These are phyloP conservation scores for Climacteris rufus DNA, from an alignment of 2,113 vertebrate species.

Conservation along the genomic window DNA sequence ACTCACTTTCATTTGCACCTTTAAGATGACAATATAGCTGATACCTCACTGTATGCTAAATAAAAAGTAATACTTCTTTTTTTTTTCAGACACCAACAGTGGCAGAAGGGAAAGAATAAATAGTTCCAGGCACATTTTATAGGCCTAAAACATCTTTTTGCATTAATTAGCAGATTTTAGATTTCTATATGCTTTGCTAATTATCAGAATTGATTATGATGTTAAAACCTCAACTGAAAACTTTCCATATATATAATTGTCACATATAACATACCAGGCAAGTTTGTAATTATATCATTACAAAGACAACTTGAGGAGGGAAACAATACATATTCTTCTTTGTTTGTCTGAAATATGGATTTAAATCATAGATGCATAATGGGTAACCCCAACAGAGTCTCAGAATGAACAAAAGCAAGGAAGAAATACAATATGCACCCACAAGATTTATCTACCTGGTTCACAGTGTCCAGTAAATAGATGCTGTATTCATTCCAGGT, in stretches of 20 bases:
- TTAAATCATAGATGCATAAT: not conserved
- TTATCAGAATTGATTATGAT: not conserved
- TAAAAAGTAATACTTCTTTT: not conserved
- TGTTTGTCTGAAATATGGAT: not conserved
- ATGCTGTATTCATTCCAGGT: slow-evolving; percentile 97
- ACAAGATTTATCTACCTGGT: slow-evolving; percentile 73
- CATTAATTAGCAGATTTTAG: not conserved
- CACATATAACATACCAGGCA: not conserved
- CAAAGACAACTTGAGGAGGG: not conserved
- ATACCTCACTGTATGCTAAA: not conserved
- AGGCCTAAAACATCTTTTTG: not conserved
- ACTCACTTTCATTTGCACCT: not conserved
- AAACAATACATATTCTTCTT: not conserved
- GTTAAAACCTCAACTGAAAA: not conserved
- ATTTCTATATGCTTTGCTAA: not conserved
- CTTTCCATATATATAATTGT: not conserved
- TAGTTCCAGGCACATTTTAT: not conserved
- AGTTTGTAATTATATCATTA: not conserved
- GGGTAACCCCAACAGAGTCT: not conserved
- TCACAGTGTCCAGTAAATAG: slow-evolving; percentile 87
- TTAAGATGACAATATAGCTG: not conserved
- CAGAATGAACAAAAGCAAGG: not conserved
- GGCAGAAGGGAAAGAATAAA: not conserved
- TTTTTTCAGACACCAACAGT: not conserved
- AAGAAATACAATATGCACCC: not conserved